These are phyloP conservation scores for Myotis daubentonii DNA, from an alignment of 2,797 vertebrate genomes.

Conservation along the genomic window DNA sequence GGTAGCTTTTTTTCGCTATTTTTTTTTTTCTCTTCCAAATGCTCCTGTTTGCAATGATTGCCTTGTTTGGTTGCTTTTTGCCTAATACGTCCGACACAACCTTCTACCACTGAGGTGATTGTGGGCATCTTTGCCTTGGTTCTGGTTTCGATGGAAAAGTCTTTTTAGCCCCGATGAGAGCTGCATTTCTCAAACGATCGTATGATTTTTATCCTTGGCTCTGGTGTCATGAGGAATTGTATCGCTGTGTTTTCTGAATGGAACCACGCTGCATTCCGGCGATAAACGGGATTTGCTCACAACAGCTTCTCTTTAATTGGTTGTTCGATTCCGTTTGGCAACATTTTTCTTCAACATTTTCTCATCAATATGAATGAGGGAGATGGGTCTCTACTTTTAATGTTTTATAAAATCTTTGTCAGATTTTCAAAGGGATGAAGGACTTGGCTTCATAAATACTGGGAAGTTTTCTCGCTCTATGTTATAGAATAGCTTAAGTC, in stretches of 20 bases:
- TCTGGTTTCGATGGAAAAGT: background rate
- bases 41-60: background rate
- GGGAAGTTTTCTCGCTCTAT: background rate
- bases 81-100: background rate
- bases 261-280: background rate
- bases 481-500: background rate
- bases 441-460: background rate
- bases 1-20: background rate
- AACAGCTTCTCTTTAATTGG: background rate
- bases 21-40: background rate
- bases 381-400: background rate
- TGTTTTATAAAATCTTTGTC: background rate
- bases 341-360: slow-evolving; percentile 18
- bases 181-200: background rate
- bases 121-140: background rate
- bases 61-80: slow-evolving; percentile 11
- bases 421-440: background rate
- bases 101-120: background rate
- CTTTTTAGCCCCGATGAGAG: background rate
- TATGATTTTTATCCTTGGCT: background rate
- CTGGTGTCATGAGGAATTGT: background rate
- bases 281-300: background rate
- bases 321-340: background rate
- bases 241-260: background rate
- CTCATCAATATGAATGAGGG: background rate